Base-by-base conservation (phyloP, 2,888 invertebrate species). In the Tigriopus californicus region DNA sequence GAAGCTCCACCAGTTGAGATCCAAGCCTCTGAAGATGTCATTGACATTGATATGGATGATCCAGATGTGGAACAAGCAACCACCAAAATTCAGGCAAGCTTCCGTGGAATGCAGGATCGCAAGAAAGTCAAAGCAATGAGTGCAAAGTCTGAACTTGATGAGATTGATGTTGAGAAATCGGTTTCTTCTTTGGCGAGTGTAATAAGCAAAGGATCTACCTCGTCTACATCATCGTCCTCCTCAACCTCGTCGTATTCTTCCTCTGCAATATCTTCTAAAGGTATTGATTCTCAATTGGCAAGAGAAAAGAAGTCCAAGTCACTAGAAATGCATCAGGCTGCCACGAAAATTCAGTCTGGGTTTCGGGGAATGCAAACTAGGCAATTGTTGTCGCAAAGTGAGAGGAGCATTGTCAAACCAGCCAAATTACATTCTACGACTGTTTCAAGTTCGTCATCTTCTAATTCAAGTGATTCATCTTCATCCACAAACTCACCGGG, bases 11-110 rank as follows among this genome's bases (percentile, higher is more conserved):
- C 25, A 40, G 41, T 2, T 15, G 13, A 6, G 4, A 8, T 25
- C 2, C 33, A 13, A 53, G 11, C 51, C 12, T 6, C 20, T 22
- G n/a, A 53, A n/a, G 33, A 53, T 3, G 40, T 25, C 6, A 53
- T 53, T n/a, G 54, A 53, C 33, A 56, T 56, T 42, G 56, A 56
- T 13, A 18, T 41, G 18, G 42, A 4, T 5, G 41, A 56, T 56
- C 41, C 56, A 18, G 56, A 56, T 12, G 6, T 41, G 5, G 56
- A 15, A 20, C 13, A 49, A 20, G 49, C 49, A 5, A 22, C 49
- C 3, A 22, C 22, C 20, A 49, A 49, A 49, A 49, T 49, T 49
- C 49, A 49, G 20, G 15, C 49, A 49, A 22, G 49, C 22, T 49
- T 20, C 11, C 15, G 49, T 5, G 49, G 49, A 15, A 15, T 20